phyloP scores from a whole-genome alignment of 2,888 invertebrate genomes.

The Argyresthia albistria region DNA sequence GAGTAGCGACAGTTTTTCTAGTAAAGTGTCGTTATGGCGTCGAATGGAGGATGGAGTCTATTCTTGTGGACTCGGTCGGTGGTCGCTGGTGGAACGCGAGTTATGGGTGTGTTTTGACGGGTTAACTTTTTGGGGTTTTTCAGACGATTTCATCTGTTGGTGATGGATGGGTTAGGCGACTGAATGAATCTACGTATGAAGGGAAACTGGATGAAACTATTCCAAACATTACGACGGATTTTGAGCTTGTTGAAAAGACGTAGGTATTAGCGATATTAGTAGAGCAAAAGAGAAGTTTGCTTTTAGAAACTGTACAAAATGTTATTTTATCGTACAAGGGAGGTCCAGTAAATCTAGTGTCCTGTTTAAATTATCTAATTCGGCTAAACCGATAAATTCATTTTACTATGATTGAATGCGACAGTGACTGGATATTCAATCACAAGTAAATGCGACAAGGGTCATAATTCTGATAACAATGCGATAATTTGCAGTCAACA shows the following conservation, averaged over 20 bases:
- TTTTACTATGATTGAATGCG: not conserved
- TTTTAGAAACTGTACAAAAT: too few species aligned
- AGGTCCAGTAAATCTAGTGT: not conserved
- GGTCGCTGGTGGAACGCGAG: not conserved
- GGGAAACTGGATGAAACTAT: too few species aligned
- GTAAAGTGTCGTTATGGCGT: constrained; percentile 1
- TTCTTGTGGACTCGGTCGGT: not conserved
- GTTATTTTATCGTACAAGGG: too few species aligned
- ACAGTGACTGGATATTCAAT: not conserved
- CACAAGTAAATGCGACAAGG: not conserved
- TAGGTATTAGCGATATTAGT: too few species aligned
- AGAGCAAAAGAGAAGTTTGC: too few species aligned
- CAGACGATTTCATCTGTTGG: too few species aligned
- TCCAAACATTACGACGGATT: too few species aligned
- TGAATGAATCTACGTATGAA: too few species aligned
- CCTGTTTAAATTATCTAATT: constrained; percentile 1
- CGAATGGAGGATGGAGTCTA: not conserved
- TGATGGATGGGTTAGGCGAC: too few species aligned
- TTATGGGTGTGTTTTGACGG: too few species aligned
- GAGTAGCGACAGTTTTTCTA: constrained; percentile 21
- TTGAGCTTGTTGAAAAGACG: too few species aligned
- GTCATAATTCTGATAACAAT: not conserved
- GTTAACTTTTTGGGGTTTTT: too few species aligned
- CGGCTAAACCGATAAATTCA: constrained; percentile 1
- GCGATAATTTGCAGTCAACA: not conserved